Evolutionary conservation across 2,888 invertebrate genomes (phyloP), one percentile per base, ranked within the genome.

Genomic region (Tromatobia lineatoria): DNA sequence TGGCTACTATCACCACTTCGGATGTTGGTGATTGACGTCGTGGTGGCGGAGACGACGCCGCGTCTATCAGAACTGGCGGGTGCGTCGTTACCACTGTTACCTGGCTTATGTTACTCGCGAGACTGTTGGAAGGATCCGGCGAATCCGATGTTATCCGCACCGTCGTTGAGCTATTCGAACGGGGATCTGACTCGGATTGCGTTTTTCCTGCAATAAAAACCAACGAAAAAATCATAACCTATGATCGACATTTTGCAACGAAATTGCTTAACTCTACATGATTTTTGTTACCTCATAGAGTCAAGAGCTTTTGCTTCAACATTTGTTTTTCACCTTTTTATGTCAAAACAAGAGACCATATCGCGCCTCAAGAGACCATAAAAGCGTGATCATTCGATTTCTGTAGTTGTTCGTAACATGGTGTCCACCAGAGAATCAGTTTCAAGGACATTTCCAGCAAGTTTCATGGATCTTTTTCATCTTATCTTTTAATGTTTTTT

Each of bases 41-140:
- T 94, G 92, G 96, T 96, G 23, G 97, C 95, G 70, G 96, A 95
- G 81, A 97, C 95, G 88, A 97, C 96, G 93, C 96, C 95, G 93
- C 96, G 87, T 96, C 96, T 84, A 96, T 95, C 64, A 97, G 94
- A 11, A 97, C 96, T 3, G 97, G 97, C 78, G 97, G 98, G 94
- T 98, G 98, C 11, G 94, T 95, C 69, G 97, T 97, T 71, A 98
- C 97, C 47, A 98, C 97, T 0, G 97, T 97, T 81, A 97, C 97
- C 90, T 96, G 96, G 77, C 96, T 97, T 70, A 97, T 96, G 86
- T 96, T 96, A 50, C 96, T 96, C 1, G 96, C 96, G 88, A 97
- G 94, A 89, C 97, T 97, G 94, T 97, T 97, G n/a, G 96, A 96
- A 83, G 95, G 94, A 91, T 96, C 95, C 61, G 95, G 95, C 89